phyloP scores from a whole-genome alignment of 2,113 vertebrate species.

The Thomomys bottae region DNA sequence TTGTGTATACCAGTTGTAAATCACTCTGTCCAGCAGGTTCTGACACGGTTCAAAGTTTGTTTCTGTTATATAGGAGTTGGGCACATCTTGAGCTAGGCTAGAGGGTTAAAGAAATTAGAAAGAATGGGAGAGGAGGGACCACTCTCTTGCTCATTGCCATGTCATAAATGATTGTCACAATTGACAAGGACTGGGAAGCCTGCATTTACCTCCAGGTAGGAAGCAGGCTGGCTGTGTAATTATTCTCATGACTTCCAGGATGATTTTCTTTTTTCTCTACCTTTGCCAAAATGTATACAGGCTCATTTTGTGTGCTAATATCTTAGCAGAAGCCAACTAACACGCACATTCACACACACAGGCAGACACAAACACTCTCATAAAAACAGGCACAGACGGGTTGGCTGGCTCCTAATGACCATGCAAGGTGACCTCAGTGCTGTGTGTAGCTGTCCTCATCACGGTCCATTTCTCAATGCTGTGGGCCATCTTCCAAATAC shows the following conservation, averaged over 20 bases:
- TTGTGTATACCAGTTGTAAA: slow-evolving; percentile 75
- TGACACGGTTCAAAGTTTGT: slow-evolving; percentile 35
- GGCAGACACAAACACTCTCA: background rate
- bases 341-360: background rate
- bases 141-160: background rate
- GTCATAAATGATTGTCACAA: slow-evolving; percentile 18
- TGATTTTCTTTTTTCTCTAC: slow-evolving; percentile 26
- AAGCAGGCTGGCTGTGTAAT: slow-evolving; percentile 56
- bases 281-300: slow-evolving; percentile 27
- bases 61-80: slow-evolving; percentile 65
- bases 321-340: background rate
- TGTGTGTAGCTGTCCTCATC: slow-evolving; percentile 13
- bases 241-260: slow-evolving; percentile 50
- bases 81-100: background rate
- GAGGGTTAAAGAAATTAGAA: slow-evolving; percentile 27
- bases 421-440: slow-evolving; percentile 65
- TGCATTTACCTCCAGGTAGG: slow-evolving; percentile 36
- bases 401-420: slow-evolving; percentile 2
- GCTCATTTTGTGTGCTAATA: slow-evolving; percentile 23
- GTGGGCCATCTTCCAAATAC: slow-evolving; percentile 61
- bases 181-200: background rate
- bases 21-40: slow-evolving; percentile 33
- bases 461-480: slow-evolving; percentile 44
- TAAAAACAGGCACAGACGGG: background rate
- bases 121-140: background rate